These are phyloP conservation scores for Himantopus leucocephalus DNA, from an alignment of 2,113 vertebrate genomes.

Conservation along the genomic window DNA sequence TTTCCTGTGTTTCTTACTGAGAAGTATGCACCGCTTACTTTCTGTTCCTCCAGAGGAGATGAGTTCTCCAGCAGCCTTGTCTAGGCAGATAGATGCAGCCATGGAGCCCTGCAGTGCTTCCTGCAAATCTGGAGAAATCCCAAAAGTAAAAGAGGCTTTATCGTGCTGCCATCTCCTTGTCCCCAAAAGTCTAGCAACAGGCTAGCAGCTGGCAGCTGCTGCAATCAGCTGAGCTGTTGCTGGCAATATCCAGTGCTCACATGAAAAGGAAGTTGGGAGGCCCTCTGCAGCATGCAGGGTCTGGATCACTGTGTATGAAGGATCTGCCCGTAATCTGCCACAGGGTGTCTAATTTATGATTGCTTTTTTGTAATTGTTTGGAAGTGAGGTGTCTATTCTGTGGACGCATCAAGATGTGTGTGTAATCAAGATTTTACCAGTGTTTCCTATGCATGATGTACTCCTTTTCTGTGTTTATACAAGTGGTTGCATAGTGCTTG, in stretches of 20 bases:
- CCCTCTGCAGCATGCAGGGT: neutral
- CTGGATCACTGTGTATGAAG: neutral
- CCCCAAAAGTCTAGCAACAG: constrained; percentile 36
- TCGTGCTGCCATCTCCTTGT: constrained; percentile 45
- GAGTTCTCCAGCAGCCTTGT: neutral
- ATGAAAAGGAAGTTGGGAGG: constrained; percentile 46
- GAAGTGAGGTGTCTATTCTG: neutral
- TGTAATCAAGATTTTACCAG: neutral
- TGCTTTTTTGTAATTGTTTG: neutral
- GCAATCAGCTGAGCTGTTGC: constrained; percentile 49
- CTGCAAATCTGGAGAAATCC: constrained; percentile 39
- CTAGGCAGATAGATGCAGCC: neutral
- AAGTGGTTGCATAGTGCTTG: neutral
- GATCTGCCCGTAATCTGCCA: constrained; percentile 7
- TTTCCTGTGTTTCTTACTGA: neutral
- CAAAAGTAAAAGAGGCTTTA: constrained; percentile 26
- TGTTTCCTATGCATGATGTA: neutral
- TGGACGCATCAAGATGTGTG: neutral
- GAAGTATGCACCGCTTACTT: neutral
- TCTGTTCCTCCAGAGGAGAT: neutral
- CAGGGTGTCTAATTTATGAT: neutral
- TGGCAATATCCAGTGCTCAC: constrained; percentile 37
- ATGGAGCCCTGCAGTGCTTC: neutral
- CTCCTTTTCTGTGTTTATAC: neutral
- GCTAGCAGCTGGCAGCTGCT: constrained; percentile 40